Evolutionary conservation across 2,113 vertebrate species (phyloP).

Genomic region (Oxygymnocypris stewartii): DNA sequence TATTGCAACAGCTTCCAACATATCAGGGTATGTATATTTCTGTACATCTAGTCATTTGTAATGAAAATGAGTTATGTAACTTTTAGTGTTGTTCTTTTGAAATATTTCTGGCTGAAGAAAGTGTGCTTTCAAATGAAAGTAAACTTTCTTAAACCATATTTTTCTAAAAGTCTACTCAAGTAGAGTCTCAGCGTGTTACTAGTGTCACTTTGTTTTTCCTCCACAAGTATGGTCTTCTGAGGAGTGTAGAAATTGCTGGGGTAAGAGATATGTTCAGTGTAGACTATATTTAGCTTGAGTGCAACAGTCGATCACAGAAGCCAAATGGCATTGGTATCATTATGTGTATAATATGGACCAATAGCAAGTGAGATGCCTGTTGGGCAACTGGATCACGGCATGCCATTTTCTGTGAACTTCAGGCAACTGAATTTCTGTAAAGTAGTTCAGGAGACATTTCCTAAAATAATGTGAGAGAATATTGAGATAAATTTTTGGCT

Average conservation of each 20-base stretch:
- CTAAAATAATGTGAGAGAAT: neutral
- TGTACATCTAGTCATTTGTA: neutral
- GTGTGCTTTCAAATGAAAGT: neutral
- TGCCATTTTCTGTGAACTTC: neutral
- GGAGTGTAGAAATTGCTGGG: conserved; percentile 19
- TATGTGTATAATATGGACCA: conserved; percentile 32
- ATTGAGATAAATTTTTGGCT: neutral
- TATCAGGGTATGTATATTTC: neutral
- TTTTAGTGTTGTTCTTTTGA: neutral
- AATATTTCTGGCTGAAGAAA: neutral
- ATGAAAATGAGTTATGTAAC: neutral
- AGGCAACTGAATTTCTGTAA: neutral
- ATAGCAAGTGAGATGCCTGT: conserved; percentile 15
- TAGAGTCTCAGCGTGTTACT: neutral
- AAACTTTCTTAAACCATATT: neutral
- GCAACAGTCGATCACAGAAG: conserved; percentile 46
- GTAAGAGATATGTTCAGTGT: conserved; percentile 47
- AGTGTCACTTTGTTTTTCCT: too few species aligned
- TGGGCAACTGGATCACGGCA: neutral
- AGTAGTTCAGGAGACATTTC: neutral
- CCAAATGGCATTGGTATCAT: conserved; percentile 44
- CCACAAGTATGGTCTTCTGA: neutral
- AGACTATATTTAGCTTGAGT: conserved; percentile 50
- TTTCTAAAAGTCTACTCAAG: neutral
- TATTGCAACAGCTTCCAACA: neutral